Base-by-base conservation (phyloP, 2,797 vertebrate genomes). In the Tympanoctomys barrerae region DNA sequence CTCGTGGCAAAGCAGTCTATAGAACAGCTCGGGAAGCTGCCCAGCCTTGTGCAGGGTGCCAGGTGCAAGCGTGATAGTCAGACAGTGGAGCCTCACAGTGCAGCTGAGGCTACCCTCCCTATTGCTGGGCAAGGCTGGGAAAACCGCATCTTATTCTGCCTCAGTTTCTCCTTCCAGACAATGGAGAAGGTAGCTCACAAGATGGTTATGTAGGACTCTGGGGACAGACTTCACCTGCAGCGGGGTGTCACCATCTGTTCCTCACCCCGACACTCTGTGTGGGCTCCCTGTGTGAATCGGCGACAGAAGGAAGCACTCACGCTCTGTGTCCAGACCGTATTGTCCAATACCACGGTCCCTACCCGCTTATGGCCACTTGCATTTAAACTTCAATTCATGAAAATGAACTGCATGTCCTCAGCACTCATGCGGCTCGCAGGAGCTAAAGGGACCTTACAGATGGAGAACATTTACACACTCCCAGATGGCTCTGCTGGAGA, bases 251-350 rank as follows among this genome's bases (percentile, higher is more conserved):
- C 1, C 16, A 36, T 18, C 22, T 16, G 1, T 16, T 49, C 33
- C 28, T 0, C 13, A 0, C 0, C 26, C 7, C 18, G 0, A 7
- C 0, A 0, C 24, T 7, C 28, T 4, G 0, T 33, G 39, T 21
- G 36, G 82, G 57, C n/a, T 0, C 1, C 6, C 3, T 1, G 33
- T 0, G 18, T 8, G 16, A 3, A 18, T 3, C 31, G 31, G 9
- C 0, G 28, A 10, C 11, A 31, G 31, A 39, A 79, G 73, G 62
- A 61, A 36, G 7, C 9, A 11, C 2, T 4, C 4, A 9, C 0
- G 6, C 28, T 46, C 5, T 2, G n/a, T 36, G 14, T 42, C 71
- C n/a, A 13, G 22, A 28, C 14, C 33, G 0, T 0, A 1, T 7
- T 57, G 2, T 7, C 66, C n/a, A 26, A 1, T n/a, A 12, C 21